phyloP scores from a whole-genome alignment of 1,140 invertebrate species.

The Phymorhynchus buccinoides region DNA sequence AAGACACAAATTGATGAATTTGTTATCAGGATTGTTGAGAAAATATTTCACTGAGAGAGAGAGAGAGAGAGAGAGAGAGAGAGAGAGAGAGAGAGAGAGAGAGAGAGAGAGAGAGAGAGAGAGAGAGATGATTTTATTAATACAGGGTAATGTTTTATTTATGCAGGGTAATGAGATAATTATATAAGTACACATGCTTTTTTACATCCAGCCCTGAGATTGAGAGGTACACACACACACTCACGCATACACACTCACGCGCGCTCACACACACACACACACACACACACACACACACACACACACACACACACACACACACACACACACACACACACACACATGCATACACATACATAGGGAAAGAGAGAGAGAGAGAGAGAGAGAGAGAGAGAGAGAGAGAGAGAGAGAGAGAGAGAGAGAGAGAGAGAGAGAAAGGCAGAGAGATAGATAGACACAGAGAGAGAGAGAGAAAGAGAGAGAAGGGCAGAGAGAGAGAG shows the following conservation, averaged over 20 bases:
- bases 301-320: not conserved
- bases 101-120: not conserved
- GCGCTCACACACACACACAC: not conserved
- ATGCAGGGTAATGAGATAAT: too few species aligned
- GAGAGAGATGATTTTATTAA: too few species aligned
- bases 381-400: not conserved
- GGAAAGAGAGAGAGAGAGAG: not conserved
- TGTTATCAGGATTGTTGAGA: too few species aligned
- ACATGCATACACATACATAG: not conserved
- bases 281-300: not conserved
- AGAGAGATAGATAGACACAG: not conserved
- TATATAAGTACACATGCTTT: too few species aligned
- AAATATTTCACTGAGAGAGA: too few species aligned
- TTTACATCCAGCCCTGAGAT: too few species aligned
- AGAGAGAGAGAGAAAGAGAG: not conserved
- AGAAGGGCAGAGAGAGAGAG: not conserved
- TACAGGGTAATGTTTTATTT: too few species aligned
- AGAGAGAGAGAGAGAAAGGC: not conserved
- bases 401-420: not conserved
- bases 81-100: not conserved
- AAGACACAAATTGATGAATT: too few species aligned
- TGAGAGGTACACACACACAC: not conserved
- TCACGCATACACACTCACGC: not conserved
- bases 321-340: not conserved
- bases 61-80: not conserved